Conservation (phyloP, 2,888 invertebrate genomes). For the Acleris literana region DNA sequence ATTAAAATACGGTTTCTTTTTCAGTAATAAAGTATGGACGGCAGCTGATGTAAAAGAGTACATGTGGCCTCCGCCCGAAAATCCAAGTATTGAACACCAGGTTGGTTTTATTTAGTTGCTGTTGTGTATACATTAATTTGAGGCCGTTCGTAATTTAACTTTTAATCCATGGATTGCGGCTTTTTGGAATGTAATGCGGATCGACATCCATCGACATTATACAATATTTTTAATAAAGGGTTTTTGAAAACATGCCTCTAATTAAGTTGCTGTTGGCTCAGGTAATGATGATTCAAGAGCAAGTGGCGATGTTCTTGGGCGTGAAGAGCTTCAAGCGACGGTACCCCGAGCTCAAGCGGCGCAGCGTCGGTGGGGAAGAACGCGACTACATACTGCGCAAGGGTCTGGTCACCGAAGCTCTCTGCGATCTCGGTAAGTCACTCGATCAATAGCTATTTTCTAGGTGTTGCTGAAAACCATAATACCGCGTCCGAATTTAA, state of each 20-base stretch:
- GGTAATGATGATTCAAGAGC: constrained; percentile 97
- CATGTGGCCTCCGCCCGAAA: constrained; percentile 90
- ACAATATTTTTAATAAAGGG: too few species aligned
- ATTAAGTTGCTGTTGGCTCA: constrained; percentile 67
- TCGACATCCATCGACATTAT: too few species aligned
- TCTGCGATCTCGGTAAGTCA: constrained; percentile 93
- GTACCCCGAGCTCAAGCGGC: constrained; percentile 93
- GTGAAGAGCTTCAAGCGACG: constrained; percentile 98
- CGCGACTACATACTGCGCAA: constrained; percentile 93
- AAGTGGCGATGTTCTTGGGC: constrained; percentile 96
- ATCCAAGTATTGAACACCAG: constrained; percentile 62
- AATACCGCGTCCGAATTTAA: too few species aligned
- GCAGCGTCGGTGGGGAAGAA: constrained; percentile 92
- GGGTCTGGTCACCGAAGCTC: constrained; percentile 93
- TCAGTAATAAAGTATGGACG: constrained; percentile 85
- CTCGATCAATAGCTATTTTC: background rate
- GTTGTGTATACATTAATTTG: background rate
- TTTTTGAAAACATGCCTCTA: too few species aligned
- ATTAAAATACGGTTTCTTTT: constrained; percentile 41
- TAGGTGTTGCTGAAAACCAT: too few species aligned
- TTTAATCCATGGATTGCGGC: too few species aligned
- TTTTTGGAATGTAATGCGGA: too few species aligned
- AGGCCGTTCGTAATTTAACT: too few species aligned
- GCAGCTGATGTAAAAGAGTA: constrained; percentile 97
- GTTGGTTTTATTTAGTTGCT: constrained; percentile 43